Conservation (phyloP, 1,140 invertebrate species). For the Leptinotarsa undecemlineata region DNA sequence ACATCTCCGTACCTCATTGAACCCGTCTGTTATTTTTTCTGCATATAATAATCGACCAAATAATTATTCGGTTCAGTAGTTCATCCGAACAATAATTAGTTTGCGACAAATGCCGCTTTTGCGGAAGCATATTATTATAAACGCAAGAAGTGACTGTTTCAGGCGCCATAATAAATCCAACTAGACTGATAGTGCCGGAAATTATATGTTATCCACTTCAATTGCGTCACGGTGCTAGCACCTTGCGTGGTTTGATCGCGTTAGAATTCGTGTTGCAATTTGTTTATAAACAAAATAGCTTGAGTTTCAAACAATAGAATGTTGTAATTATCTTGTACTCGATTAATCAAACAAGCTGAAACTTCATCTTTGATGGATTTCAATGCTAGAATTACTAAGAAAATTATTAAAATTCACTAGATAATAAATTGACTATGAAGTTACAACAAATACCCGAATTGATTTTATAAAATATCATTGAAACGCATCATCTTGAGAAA, state of each 20-base stretch:
- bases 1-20: not conserved
- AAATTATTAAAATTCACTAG: too few relatives aligned
- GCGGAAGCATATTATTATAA: not conserved
- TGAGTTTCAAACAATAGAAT: too few relatives aligned
- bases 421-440: too few relatives aligned
- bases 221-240: not conserved
- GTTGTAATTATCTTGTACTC: too few relatives aligned
- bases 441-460: too few relatives aligned
- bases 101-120: not conserved
- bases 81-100: not conserved
- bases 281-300: not conserved
- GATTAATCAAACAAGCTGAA: too few relatives aligned
- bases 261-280: not conserved
- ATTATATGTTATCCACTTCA: conserved; percentile 2
- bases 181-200: not conserved
- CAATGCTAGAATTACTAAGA: too few relatives aligned
- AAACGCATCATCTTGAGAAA: too few relatives aligned
- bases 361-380: too few relatives aligned
- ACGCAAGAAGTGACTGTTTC: not conserved
- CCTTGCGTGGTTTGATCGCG: not conserved
- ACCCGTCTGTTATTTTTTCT: not conserved
- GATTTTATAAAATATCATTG: too few relatives aligned
- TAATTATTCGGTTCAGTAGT: conserved; percentile 1
- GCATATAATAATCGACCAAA: not conserved
- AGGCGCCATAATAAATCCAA: conserved; percentile 2